Conservation (phyloP, 2,888 invertebrate genomes). For the Athripsodes cinereus region DNA sequence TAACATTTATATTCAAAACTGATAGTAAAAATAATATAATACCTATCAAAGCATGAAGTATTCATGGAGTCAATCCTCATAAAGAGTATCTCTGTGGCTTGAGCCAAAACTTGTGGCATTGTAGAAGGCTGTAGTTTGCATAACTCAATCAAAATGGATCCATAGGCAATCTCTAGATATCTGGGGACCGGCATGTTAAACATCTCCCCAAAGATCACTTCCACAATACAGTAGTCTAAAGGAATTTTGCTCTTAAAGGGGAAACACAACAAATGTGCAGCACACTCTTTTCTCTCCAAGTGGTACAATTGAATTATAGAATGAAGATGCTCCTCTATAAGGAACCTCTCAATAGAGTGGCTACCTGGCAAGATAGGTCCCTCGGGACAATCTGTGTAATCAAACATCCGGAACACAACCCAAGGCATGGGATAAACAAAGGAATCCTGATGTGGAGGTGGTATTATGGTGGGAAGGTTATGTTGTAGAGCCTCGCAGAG, state of each 20-base stretch:
- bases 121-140: conserved; percentile 95
- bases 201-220: conserved; percentile 90
- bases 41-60: conserved; percentile 90
- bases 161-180: conserved; percentile 88
- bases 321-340: conserved; percentile 95
- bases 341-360: conserved; percentile 94
- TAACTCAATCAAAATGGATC: conserved; percentile 91
- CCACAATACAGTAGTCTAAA: conserved; percentile 95
- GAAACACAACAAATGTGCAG: conserved; percentile 84
- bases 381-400: conserved; percentile 97
- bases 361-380: conserved; percentile 88
- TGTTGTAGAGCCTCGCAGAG: conserved; percentile 95
- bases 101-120: conserved; percentile 95
- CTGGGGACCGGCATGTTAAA: conserved; percentile 88
- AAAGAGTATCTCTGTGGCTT: conserved; percentile 95
- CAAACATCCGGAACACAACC: conserved; percentile 95
- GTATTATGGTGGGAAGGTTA: conserved; percentile 82
- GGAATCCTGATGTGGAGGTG: conserved; percentile 88
- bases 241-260: conserved; percentile 93
- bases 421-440: conserved; percentile 91
- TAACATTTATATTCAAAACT: no score
- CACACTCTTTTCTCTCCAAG: conserved; percentile 91
- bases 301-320: conserved; percentile 87
- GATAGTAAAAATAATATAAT: conserved; percentile 9
- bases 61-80: conserved; percentile 97